Percentiles rank a stretch among this genome's conserved stretches.
Evolutionary conservation across 2,888 invertebrate species (phyloP).

Genomic region (Eupithecia inturbata): DNA sequence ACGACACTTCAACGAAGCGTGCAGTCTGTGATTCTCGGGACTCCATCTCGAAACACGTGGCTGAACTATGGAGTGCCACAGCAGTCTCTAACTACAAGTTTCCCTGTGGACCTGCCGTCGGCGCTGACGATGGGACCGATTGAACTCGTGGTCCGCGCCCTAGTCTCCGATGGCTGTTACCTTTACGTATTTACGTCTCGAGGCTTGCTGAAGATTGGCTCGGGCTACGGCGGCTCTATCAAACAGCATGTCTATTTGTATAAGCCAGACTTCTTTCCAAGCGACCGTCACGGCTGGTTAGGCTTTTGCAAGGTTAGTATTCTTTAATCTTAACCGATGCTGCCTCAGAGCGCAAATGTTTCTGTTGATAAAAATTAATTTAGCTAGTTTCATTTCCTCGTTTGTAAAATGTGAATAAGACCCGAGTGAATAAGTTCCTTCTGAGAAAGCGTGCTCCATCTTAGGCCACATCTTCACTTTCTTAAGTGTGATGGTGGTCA

Average conservation of each 20-base stretch:
- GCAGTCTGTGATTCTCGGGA: constrained; percentile 93
- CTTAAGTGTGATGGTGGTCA: no score
- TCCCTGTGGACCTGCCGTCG: constrained; percentile 78
- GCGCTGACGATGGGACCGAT: constrained; percentile 63
- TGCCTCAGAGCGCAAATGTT: background rate
- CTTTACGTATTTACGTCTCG: constrained; percentile 93
- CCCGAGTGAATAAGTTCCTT: no score
- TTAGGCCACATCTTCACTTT: no score
- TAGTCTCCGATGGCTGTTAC: constrained; percentile 95
- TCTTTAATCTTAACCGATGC: constrained; percentile 28
- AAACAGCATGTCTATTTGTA: constrained; percentile 95
- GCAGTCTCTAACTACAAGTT: constrained; percentile 88
- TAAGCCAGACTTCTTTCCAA: constrained; percentile 91
- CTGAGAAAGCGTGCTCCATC: no score
- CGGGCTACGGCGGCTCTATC: constrained; percentile 96
- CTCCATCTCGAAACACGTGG: constrained; percentile 94
- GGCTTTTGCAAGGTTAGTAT: constrained; percentile 90
- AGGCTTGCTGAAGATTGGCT: constrained; percentile 96
- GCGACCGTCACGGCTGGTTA: constrained; percentile 92
- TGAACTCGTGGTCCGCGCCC: constrained; percentile 81
- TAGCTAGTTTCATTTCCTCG: background rate
- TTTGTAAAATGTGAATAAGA: background rate
- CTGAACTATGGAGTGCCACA: constrained; percentile 93
- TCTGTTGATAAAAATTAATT: background rate
- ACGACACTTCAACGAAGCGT: constrained; percentile 94